Percentiles rank a stretch among this genome's conserved stretches.
These are phyloP conservation scores for Crossoptilon crossoptilon DNA, from an alignment of 2,797 vertebrate genomes.

Conservation along the genomic window DNA sequence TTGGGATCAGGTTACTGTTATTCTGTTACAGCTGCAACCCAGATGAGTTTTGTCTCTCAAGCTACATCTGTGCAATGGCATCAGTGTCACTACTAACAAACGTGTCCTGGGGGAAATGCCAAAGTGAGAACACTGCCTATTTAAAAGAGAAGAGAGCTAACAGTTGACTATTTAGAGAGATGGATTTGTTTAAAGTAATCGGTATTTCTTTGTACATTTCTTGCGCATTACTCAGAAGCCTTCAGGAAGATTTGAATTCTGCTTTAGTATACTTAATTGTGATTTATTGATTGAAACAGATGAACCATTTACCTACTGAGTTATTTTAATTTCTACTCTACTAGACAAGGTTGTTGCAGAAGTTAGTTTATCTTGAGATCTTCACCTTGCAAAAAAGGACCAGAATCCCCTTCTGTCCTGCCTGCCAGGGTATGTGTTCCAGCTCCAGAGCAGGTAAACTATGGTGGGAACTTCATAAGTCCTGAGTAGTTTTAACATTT, in stretches of 20 bases:
- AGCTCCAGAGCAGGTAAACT: neutral
- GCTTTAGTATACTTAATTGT: neutral
- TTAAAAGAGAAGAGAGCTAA: neutral
- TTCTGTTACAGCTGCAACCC: neutral
- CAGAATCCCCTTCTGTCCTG: neutral
- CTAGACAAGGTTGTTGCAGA: neutral
- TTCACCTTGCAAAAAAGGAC: neutral
- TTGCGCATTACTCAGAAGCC: neutral
- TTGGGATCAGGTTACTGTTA: neutral
- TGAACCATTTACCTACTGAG: neutral
- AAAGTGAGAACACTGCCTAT: neutral
- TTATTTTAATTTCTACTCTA: neutral
- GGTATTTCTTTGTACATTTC: neutral
- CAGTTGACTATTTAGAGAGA: neutral
- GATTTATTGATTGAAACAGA: neutral
- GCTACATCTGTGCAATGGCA: neutral
- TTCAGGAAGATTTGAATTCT: neutral
- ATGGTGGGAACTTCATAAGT: neutral
- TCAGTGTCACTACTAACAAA: conserved; percentile 3
- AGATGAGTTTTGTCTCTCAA: neutral
- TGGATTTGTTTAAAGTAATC: neutral
- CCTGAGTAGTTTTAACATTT: neutral
- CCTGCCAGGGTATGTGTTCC: neutral
- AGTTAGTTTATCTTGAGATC: neutral
- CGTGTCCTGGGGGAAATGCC: neutral